Evolutionary conservation across 2,797 vertebrate genomes (phyloP), one percentile per base, ranked within the genome.

Genomic region (Cryptoprocta ferox): DNA sequence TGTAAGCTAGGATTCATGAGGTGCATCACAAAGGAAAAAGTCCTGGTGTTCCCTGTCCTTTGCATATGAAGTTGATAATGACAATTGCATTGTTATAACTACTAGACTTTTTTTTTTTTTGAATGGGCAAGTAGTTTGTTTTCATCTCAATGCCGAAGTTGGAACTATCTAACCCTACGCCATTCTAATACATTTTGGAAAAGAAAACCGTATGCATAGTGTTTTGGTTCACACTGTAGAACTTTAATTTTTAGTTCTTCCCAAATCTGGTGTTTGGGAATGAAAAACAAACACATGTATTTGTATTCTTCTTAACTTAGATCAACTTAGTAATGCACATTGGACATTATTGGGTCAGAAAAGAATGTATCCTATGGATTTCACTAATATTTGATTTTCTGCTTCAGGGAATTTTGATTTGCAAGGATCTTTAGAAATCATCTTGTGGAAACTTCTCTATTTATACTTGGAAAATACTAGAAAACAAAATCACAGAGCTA

Each of bases 401-500:
- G 2, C 19, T 93, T 76, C 7, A 12, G 59, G 12, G 21, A 76
- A 63, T 78, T 85, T 85, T 66, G 14, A 84, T 32, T 48, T 94
- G 26, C 24, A 78, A 18, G 5, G 1, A 12, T 91, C 19, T 16
- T 91, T 85, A 81, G 15, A 87, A 90, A 80, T 90, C 39, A 39
- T 59, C 61, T 70, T 88, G 10, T 45, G 80, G 39, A 95, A 83
- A 71, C n/a, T n/a, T 93, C 50, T 87, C 37, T 48, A 30, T 93
- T 92, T 89, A 48, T 39, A 45, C 2, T 59, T 42, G 50, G 93
- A 80, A 24, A 94, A 92, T 59, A 50, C 13, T 63, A 75, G 91
- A 32, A 82, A 92, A 75, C 32, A 92, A 92, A 93, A 93, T 94
- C 42, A 42, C 30, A 88, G 65, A 48, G 6, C 70, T 79, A 61